Conservation (phyloP, 1,140 invertebrate species). For the Drosophila arizonae region DNA sequence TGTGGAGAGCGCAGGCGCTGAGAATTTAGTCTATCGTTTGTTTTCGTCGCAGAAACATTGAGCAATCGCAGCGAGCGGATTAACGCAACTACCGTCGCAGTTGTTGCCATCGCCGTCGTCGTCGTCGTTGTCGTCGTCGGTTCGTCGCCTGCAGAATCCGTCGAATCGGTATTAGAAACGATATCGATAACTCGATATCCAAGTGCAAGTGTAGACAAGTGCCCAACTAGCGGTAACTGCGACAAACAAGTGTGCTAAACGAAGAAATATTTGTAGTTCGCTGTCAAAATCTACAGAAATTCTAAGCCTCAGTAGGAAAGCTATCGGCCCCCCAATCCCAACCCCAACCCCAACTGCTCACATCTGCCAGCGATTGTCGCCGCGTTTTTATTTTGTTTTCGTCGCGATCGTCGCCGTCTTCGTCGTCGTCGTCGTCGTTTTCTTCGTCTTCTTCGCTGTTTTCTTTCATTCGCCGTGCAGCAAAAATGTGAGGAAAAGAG, state of each 20-base stretch:
- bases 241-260: slow-evolving; percentile 43
- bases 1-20: slow-evolving; percentile 24
- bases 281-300: slow-evolving; percentile 4
- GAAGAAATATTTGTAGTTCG: not conserved
- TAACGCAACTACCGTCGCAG: slow-evolving; percentile 56
- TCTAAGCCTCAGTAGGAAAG: slow-evolving; percentile 22
- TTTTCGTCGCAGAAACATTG: slow-evolving; percentile 74
- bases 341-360: not conserved
- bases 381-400: slow-evolving; percentile 68
- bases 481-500: slow-evolving; percentile 41
- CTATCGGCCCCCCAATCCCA: not conserved
- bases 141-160: slow-evolving; percentile 25
- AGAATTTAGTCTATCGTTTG: slow-evolving; percentile 70
- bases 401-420: slow-evolving; percentile 21
- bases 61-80: slow-evolving; percentile 57
- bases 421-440: slow-evolving; percentile 3
- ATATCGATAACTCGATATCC: slow-evolving; percentile 13
- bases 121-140: slow-evolving; percentile 25
- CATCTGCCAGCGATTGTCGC: slow-evolving; percentile 37
- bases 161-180: slow-evolving; percentile 1
- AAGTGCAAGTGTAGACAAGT: slow-evolving; percentile 35
- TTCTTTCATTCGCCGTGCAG: slow-evolving; percentile 27
- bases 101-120: slow-evolving; percentile 40
- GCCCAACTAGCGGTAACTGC: slow-evolving; percentile 18
- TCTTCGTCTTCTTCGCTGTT: not conserved